A percentile compares a stretch with the other conserved stretches of the same genome.
Evolutionary conservation across 2,888 invertebrate species (phyloP).

Genomic region (Chaitophorus viminalis): DNA sequence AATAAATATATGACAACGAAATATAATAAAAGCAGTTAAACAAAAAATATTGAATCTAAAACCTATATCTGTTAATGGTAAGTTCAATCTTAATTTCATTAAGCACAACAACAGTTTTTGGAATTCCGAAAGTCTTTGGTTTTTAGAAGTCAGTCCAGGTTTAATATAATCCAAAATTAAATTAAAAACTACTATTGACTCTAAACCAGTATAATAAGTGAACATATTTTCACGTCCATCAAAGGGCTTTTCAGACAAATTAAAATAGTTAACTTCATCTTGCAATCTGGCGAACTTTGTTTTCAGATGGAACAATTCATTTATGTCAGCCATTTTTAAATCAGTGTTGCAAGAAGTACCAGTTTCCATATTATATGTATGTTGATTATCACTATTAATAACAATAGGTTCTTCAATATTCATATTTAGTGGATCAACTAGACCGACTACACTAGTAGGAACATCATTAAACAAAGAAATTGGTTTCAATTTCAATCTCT

Average conservation of each 20-base stretch:
- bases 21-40: constrained; percentile 1
- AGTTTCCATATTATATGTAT: too few relatives aligned
- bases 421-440: too few relatives aligned
- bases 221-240: not conserved
- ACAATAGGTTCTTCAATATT: too few relatives aligned
- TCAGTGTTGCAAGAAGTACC: too few relatives aligned
- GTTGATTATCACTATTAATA: too few relatives aligned
- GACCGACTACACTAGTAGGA: too few relatives aligned
- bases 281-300: not conserved
- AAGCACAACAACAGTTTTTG: constrained; percentile 36
- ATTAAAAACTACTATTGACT: not conserved
- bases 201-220: constrained; percentile 25
- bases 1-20: constrained; percentile 18
- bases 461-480: too few relatives aligned
- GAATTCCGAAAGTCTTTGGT: not conserved
- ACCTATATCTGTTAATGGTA: constrained; percentile 5
- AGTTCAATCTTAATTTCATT: constrained; percentile 40
- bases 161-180: constrained; percentile 39
- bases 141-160: not conserved
- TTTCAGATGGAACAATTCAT: too few relatives aligned
- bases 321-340: too few relatives aligned
- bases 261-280: not conserved
- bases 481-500: too few relatives aligned
- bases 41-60: constrained; percentile 26
- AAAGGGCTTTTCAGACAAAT: not conserved